Evolutionary conservation across 2,888 invertebrate genomes (phyloP), one percentile per base, ranked within the genome.

Genomic region (Latheticus oryzae): DNA sequence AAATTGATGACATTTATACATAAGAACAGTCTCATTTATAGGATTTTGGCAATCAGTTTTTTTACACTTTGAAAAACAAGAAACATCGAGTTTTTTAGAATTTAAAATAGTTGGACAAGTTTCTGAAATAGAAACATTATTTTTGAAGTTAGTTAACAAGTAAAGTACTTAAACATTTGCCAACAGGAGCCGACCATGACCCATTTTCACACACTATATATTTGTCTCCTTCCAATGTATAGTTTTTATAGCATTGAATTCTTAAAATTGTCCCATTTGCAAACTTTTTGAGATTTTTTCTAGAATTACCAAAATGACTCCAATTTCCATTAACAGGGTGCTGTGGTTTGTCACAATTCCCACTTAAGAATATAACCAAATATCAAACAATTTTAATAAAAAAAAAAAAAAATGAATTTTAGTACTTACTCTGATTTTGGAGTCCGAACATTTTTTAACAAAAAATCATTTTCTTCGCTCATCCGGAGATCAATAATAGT

Each of bases 151-250:
- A 28, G 8, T 4, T 11, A 2, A 28, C 5, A 28, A 26, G n/a
- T 26, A 8, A 2, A 32, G 12, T 32, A 32, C 32, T 32, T 32
- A 32, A 32, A n/a, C 32, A 32, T 13, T 32, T 4, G 13, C 32
- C 32, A 1, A 32, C 5, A 7, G 12, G 13, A 9, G 32, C 13
- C 1, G 32, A 13, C 13, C 12, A 32, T 2, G 11, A 15, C n/a
- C 32, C 32, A 32, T 32, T 13, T 32, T 32, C 15, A 11, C 32
- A 32, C 0, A 4, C 32, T 3, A 32, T 11, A 4, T 15, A 5
- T 0, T 32, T 8, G 32, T 32, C 13, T 32, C 32, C 32, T 1
- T 32, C 32, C 5, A 32, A 13, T 13, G 13, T 32, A 16, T 13
- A 32, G 0, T 5, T 2, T 2, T 8, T 4, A 1, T 32, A 3